Conservation (phyloP, 2,888 invertebrate genomes). For the Panzeria rudis region DNA sequence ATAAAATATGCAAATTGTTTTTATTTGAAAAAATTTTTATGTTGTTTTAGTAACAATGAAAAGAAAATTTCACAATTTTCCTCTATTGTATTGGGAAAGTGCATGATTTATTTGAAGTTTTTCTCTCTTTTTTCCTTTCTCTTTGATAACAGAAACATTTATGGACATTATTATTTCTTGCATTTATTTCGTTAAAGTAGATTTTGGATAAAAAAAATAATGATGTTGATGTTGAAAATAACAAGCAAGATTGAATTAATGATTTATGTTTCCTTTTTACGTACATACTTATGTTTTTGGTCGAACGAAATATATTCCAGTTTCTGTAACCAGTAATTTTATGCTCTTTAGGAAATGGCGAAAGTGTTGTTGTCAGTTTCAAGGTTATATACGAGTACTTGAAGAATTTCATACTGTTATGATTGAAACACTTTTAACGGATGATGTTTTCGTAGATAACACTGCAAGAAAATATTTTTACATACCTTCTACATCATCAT, state of each 20-base stretch:
- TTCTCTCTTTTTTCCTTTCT: no score
- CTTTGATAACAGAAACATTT: constrained; percentile 13
- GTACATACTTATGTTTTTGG: background rate
- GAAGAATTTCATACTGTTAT: no score
- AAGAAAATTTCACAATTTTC: constrained; percentile 59
- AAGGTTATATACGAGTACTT: no score
- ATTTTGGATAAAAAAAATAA: constrained; percentile 11
- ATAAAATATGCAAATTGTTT: constrained; percentile 62
- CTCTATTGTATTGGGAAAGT: constrained; percentile 60
- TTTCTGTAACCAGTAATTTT: background rate
- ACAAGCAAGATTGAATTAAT: constrained; percentile 36
- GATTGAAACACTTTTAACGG: background rate
- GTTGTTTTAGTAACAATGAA: constrained; percentile 3
- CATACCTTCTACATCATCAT: no score
- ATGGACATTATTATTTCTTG: constrained; percentile 38
- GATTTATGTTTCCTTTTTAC: constrained; percentile 44
- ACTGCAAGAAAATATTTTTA: no score
- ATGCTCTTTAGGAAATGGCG: background rate
- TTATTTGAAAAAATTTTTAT: constrained; percentile 1
- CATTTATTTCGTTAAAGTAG: constrained; percentile 9
- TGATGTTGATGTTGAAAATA: constrained; percentile 16
- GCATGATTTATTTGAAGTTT: constrained; percentile 54
- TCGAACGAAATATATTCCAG: background rate
- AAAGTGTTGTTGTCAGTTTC: constrained; percentile 1
- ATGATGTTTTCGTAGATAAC: no score